Conservation (phyloP, 2,113 vertebrate species). For the Clarias batrachus region DNA sequence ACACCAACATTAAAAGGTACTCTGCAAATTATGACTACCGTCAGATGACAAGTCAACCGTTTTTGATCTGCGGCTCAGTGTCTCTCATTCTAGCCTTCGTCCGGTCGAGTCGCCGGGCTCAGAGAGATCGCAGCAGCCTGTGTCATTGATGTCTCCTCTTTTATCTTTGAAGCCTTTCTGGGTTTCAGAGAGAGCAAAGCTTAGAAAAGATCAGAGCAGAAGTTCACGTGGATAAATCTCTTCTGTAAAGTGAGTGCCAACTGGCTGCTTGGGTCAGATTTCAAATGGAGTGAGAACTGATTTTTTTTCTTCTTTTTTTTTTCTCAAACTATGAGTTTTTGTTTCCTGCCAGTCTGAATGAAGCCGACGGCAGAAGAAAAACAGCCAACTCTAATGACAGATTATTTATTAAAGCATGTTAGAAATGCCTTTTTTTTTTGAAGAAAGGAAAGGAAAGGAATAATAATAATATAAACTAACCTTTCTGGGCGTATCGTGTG, state of each 20-base stretch:
- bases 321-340: neutral
- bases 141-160: slow-evolving; percentile 11
- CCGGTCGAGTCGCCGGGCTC: neutral
- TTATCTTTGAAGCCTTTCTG: slow-evolving; percentile 33
- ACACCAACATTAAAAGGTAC: neutral
- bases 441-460: neutral
- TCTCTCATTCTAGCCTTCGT: neutral
- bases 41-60: neutral
- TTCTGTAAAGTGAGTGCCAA: slow-evolving; percentile 16
- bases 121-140: neutral
- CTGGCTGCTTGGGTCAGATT: neutral
- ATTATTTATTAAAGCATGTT: neutral
- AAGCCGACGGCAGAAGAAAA: neutral
- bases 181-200: neutral
- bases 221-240: neutral
- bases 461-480: neutral
- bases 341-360: slow-evolving; percentile 2
- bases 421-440: neutral
- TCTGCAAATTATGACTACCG: neutral
- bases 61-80: neutral
- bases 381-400: neutral
- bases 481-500: neutral
- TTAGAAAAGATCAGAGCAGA: neutral
- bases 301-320: neutral
- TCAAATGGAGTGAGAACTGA: neutral